Percentiles rank a stretch among this genome's conserved stretches.
phyloP scores from a whole-genome alignment of 53 echinoderm and acorn worm genomes.

The Hippasteria phrygiana region DNA sequence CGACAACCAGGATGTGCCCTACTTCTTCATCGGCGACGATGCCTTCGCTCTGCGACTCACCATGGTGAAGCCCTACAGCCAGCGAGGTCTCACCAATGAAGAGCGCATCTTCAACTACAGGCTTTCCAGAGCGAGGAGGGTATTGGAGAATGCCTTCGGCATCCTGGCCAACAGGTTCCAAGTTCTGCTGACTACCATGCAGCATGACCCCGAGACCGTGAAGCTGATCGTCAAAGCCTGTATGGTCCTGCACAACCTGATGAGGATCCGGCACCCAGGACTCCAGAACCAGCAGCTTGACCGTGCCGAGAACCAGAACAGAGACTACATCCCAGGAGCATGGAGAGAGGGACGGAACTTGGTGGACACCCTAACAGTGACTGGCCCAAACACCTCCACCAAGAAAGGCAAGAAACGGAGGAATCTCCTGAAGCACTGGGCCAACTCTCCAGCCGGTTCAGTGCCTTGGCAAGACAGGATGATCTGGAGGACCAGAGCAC shows the following conservation, averaged over 20 bases:
- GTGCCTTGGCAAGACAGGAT: conserved; percentile 30
- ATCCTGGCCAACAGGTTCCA: conserved; percentile 59
- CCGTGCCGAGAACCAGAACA: background rate
- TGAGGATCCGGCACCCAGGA: conserved; percentile 48
- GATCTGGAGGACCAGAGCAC: no score
- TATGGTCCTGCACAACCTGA: conserved; percentile 58
- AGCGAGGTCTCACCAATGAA: background rate
- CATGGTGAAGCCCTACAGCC: conserved; percentile 62
- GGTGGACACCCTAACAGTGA: background rate
- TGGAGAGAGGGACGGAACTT: conserved; percentile 5
- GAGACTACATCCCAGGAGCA: background rate
- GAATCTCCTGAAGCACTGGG: conserved; percentile 18
- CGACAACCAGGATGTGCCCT: conserved; percentile 30
- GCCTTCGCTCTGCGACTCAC: conserved; percentile 40
- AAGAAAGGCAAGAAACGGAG: background rate
- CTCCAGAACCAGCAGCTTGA: conserved; percentile 35
- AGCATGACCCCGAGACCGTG: conserved; percentile 37
- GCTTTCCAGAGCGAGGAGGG: conserved; percentile 19
- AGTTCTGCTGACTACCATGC: conserved; percentile 57
- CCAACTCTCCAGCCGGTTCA: background rate
- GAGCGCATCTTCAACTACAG: conserved; percentile 61
- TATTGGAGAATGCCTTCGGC: conserved; percentile 45
- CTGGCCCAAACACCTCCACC: background rate
- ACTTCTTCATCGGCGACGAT: conserved; percentile 52
- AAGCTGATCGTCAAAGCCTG: conserved; percentile 48